Base-by-base conservation (phyloP, 2,888 invertebrate genomes). In the Andrena minutula region DNA sequence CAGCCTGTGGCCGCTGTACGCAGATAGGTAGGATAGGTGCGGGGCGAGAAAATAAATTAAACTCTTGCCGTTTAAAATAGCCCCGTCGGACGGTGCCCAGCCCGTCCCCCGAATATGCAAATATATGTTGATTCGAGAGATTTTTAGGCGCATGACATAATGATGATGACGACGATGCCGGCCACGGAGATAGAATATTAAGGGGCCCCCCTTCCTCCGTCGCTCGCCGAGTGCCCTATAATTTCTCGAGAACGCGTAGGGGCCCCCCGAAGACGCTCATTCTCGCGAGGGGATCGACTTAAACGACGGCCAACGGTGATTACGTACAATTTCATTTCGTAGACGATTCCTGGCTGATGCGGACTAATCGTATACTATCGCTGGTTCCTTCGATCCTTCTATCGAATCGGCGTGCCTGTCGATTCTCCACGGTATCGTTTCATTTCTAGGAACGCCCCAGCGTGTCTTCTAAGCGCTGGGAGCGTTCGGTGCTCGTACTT, bases 101-200 rank as follows among this genome's bases (percentile, higher is more conserved):
- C 10, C 6, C 23, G 1, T 28, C 56, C n/a, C 41, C 47, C 76
- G 76, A 79, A 79, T 88, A 88, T 88, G 87, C 87, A 88, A 88
- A 88, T 87, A 66, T 87, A 88, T 84, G 88, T 88, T 89, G 89
- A 89, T 89, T 66, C 81, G 87, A 66, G 73, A 84, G 82, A 87
- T 86, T 86, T 85, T 86, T 83, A 83, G 75, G 74, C 70, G 30
- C 84, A 81, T 89, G 88, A 88, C 88, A 88, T 88, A 88, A 88
- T 88, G 89, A 88, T 82, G 89, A 88, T 78, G 81, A 86, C 69
- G 72, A 76, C 61, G 81, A 85, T 66, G 71, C 72, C 65, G 66
- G 68, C 75, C 72, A 65, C 83, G 85, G 58, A 87, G 89, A 88
- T 88, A 87, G 88, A 89, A 88, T 88, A 88, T 88, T 89, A 88